Evolutionary conservation across 1,140 invertebrate genomes (phyloP).

Genomic region (Chironomus striatipennis): DNA sequence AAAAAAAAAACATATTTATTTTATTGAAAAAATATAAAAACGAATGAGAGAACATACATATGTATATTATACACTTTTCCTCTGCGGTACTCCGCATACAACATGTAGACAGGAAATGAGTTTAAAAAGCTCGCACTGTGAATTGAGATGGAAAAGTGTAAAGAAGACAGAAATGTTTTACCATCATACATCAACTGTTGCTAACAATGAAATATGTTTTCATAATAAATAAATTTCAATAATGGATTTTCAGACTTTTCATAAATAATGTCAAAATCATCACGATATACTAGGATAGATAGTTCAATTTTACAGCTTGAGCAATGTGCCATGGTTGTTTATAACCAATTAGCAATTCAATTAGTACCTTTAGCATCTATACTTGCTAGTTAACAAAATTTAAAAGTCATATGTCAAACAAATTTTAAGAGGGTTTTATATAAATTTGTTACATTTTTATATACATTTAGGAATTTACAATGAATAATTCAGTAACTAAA

Average conservation of each 20-base stretch:
- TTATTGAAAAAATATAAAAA: not conserved
- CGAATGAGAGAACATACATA: too few species aligned
- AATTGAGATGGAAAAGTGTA: not conserved
- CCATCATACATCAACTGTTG: not conserved
- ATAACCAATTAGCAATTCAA: too few species aligned
- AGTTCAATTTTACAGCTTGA: not conserved
- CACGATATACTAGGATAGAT: too few species aligned
- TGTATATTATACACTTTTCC: not conserved
- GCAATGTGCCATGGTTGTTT: not conserved
- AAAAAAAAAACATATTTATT: too few species aligned
- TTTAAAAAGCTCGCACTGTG: conserved; percentile 7
- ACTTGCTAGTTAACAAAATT: too few species aligned
- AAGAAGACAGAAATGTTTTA: not conserved
- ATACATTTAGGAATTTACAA: not conserved
- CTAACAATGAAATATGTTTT: not conserved
- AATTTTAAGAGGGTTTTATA: too few species aligned
- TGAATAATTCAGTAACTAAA: not conserved
- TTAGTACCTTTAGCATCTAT: too few species aligned
- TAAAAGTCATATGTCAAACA: too few species aligned
- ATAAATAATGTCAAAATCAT: not conserved
- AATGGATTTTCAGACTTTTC: not conserved
- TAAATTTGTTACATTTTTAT: too few species aligned
- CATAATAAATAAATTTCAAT: not conserved
- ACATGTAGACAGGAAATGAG: conserved; percentile 7
- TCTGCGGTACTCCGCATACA: not conserved